Evolutionary conservation across 2,797 vertebrate species (phyloP).

Genomic region (Arnoldichthys spilopterus): DNA sequence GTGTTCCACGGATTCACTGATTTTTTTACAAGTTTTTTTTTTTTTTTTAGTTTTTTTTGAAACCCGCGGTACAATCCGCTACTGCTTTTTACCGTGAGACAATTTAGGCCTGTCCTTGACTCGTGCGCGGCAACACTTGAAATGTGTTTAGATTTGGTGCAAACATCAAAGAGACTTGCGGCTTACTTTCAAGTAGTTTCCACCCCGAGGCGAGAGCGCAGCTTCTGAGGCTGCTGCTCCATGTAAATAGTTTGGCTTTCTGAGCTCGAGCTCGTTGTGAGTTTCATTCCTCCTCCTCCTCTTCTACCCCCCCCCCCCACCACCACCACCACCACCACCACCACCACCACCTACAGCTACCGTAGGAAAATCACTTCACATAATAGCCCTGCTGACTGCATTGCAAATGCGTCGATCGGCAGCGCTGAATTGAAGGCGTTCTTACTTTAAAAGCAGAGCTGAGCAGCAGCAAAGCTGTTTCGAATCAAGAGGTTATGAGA

Average conservation of each 20-base stretch:
- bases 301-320: slow-evolving; percentile 46
- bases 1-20: slow-evolving; percentile 59
- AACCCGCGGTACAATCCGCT: too few species aligned
- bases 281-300: slow-evolving; percentile 70
- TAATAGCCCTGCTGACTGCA: slow-evolving; percentile 78
- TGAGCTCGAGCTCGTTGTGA: slow-evolving; percentile 70
- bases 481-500: slow-evolving; percentile 66
- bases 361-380: slow-evolving; percentile 68
- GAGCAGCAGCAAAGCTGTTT: slow-evolving; percentile 20
- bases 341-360: slow-evolving; percentile 69
- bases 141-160: slow-evolving; percentile 80
- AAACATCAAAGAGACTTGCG: slow-evolving; percentile 82
- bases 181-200: slow-evolving; percentile 83
- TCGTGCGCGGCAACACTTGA: slow-evolving; percentile 77
- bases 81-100: slow-evolving; percentile 66
- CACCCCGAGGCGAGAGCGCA: slow-evolving; percentile 74
- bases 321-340: slow-evolving; percentile 30
- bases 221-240: slow-evolving; percentile 75
- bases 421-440: slow-evolving; percentile 60
- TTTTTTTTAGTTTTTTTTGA: too few species aligned
- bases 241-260: slow-evolving; percentile 80
- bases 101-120: slow-evolving; percentile 80
- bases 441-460: slow-evolving; percentile 62
- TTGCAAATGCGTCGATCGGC: slow-evolving; percentile 75
- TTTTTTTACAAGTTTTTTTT: too few species aligned